These are phyloP conservation scores for Conus ventricosus DNA, from an alignment of 1,140 invertebrate species.

Conservation along the genomic window DNA sequence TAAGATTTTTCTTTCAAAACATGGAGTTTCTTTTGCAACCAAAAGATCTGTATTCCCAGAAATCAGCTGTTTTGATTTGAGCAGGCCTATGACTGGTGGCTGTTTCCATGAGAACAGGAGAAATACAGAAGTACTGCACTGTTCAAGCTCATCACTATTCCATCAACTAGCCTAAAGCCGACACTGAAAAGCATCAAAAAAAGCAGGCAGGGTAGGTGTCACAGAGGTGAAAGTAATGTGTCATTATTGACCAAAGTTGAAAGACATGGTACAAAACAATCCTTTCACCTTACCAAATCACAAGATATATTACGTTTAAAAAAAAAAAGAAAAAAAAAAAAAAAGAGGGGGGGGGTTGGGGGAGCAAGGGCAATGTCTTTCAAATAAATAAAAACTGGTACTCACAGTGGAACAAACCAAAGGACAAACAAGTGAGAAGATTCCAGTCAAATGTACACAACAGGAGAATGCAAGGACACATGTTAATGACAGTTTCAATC, in stretches of 20 bases:
- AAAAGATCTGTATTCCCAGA: no score
- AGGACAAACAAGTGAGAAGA: not conserved
- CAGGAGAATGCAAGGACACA: not conserved
- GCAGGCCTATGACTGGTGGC: no score
- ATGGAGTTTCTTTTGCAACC: no score
- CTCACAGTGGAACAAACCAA: not conserved
- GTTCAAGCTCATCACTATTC: no score
- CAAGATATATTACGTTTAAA: not conserved
- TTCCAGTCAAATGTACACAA: not conserved
- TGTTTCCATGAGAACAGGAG: no score
- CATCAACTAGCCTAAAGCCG: not conserved
- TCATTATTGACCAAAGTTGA: conserved; percentile 37
- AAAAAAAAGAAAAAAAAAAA: no score
- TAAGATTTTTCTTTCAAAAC: no score
- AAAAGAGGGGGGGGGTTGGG: no score
- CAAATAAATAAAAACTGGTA: not conserved
- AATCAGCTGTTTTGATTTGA: no score
- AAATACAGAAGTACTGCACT: no score
- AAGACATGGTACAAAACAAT: conserved; percentile 39
- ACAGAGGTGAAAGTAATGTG: conserved; percentile 27
- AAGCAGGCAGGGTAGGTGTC: not conserved
- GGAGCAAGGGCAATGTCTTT: not conserved
- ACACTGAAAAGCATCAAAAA: not conserved
- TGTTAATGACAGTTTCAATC: not conserved
- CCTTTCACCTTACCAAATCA: conserved; percentile 29